Percentiles rank a stretch among this genome's conserved stretches.
Evolutionary conservation across 2,113 vertebrate species (phyloP).

Genomic region (Upupa epops): DNA sequence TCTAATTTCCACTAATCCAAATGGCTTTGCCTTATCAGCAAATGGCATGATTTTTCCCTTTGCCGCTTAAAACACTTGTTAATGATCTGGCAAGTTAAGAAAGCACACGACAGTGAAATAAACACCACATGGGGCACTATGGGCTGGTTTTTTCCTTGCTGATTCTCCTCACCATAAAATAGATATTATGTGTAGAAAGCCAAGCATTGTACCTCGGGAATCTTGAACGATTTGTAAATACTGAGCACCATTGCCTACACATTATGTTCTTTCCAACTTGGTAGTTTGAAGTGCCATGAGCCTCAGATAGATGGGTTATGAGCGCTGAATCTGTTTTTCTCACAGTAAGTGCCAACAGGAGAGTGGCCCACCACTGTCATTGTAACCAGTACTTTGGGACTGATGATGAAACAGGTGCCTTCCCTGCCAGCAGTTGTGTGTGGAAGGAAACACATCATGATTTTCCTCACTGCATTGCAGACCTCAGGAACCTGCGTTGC

Average conservation of each 20-base stretch:
- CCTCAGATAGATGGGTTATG: accelerated
- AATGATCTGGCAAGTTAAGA: conserved; percentile 20
- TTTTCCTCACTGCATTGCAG: neutral
- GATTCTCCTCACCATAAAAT: neutral
- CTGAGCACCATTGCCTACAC: neutral
- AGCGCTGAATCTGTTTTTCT: neutral
- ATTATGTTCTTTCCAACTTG: neutral
- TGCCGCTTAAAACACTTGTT: conserved; percentile 12
- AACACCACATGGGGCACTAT: neutral
- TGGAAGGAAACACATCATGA: neutral
- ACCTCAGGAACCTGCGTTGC: neutral
- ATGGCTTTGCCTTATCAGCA: conserved; percentile 37
- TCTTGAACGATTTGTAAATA: neutral
- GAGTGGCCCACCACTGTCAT: neutral
- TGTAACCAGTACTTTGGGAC: neutral
- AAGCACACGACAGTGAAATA: neutral
- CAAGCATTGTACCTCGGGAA: neutral
- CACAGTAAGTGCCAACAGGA: neutral
- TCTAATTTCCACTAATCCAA: conserved; percentile 15
- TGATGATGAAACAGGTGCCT: neutral
- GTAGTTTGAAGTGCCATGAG: neutral
- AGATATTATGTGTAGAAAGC: neutral
- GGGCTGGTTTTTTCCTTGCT: neutral
- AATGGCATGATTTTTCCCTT: neutral
- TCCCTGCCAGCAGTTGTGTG: accelerated